Evolutionary conservation across 2,797 vertebrate species (phyloP).

Genomic region (Cirrhinus mrigala): DNA sequence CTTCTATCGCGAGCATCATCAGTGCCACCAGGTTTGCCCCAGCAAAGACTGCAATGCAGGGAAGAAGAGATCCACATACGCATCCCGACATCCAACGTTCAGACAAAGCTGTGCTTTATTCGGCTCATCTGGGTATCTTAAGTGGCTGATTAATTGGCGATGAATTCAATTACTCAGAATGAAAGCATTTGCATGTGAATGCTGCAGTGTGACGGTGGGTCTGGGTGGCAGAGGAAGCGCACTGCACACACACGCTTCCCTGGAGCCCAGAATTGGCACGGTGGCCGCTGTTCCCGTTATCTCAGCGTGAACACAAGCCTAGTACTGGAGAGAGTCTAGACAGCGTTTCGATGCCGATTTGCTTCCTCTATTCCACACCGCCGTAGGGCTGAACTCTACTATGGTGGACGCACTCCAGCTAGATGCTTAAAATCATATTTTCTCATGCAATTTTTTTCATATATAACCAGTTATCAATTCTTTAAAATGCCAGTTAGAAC

Average conservation of each 20-base stretch:
- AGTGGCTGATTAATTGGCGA: slow-evolving; percentile 71
- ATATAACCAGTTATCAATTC: background rate
- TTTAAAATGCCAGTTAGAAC: slow-evolving; percentile 7
- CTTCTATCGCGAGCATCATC: slow-evolving; percentile 17
- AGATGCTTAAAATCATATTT: slow-evolving; percentile 2
- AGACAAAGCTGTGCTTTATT: slow-evolving; percentile 46
- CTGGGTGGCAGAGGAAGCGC: slow-evolving; percentile 47
- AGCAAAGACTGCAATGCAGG: slow-evolving; percentile 73
- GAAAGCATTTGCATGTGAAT: slow-evolving; percentile 66
- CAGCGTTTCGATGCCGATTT: slow-evolving; percentile 33
- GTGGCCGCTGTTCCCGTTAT: slow-evolving; percentile 53
- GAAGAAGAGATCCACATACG: slow-evolving; percentile 36
- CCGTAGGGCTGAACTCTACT: slow-evolving; percentile 22
- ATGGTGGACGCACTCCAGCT: background rate
- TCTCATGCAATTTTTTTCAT: slow-evolving; percentile 11
- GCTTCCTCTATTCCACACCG: slow-evolving; percentile 28
- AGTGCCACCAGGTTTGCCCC: slow-evolving; percentile 61
- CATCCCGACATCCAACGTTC: slow-evolving; percentile 9
- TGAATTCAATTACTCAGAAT: slow-evolving; percentile 69
- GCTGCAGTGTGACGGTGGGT: slow-evolving; percentile 56
- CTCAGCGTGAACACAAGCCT: slow-evolving; percentile 53
- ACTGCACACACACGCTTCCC: slow-evolving; percentile 3
- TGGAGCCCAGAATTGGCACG: slow-evolving; percentile 36
- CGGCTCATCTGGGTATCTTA: slow-evolving; percentile 67
- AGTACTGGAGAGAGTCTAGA: slow-evolving; percentile 56